Conservation (phyloP, 2,888 invertebrate genomes). For the Hetaerina titia region DNA sequence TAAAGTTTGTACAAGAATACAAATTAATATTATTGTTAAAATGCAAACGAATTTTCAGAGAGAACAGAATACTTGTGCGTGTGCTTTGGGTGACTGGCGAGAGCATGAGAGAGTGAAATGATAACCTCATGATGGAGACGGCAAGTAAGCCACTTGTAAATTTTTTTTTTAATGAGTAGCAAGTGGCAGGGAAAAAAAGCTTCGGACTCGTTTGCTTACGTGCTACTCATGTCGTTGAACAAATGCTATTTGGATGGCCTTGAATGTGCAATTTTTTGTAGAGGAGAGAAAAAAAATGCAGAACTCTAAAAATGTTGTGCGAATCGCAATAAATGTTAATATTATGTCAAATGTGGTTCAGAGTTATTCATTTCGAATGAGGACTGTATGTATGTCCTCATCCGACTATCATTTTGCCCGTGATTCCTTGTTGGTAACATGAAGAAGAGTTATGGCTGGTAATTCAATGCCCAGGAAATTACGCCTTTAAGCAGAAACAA, state of each 20-base stretch:
- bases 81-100: background rate
- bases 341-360: slow-evolving; percentile 9
- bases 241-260: slow-evolving; percentile 52
- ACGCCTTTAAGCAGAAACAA: too few species aligned
- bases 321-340: slow-evolving; percentile 66
- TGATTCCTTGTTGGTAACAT: background rate
- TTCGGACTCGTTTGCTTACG: background rate
- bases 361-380: background rate
- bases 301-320: slow-evolving; percentile 64
- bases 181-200: background rate
- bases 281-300: slow-evolving; percentile 56
- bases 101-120: slow-evolving; percentile 14
- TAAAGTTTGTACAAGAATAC: slow-evolving; percentile 64
- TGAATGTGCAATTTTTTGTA: slow-evolving; percentile 65
- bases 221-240: slow-evolving; percentile 7
- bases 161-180: background rate
- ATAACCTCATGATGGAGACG: background rate
- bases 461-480: too few species aligned
- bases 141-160: background rate
- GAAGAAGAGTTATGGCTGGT: too few species aligned
- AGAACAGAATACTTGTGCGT: background rate
- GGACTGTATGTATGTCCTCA: background rate
- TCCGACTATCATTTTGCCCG: background rate
- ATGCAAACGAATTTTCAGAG: slow-evolving; percentile 34
- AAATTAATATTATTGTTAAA: slow-evolving; percentile 59